Percentiles rank a stretch among this genome's conserved stretches.
Conservation (phyloP, 2,113 vertebrate species). For the Heterotilapia buettikoferi region DNA sequence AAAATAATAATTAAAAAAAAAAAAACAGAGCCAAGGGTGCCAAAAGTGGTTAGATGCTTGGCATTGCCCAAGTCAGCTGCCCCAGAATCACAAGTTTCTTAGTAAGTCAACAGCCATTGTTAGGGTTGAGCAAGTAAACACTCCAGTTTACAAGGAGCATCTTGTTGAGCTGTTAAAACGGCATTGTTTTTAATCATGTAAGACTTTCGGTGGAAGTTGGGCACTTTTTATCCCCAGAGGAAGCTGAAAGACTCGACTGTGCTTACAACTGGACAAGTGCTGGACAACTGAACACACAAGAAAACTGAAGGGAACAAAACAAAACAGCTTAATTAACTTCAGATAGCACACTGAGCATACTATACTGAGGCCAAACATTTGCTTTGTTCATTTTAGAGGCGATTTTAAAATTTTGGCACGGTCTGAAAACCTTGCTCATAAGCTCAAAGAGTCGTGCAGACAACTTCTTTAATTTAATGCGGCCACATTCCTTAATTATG, state of each 20-base stretch:
- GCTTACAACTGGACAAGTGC: background rate
- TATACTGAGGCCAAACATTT: background rate
- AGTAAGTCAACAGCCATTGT: background rate
- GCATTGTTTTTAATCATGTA: background rate
- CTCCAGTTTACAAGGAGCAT: background rate
- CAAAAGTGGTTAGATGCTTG: background rate
- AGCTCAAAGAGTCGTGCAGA: background rate
- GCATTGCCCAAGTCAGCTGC: constrained; percentile 44
- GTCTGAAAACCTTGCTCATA: background rate
- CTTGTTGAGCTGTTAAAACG: background rate
- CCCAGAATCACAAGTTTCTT: constrained; percentile 28
- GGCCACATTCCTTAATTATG: background rate
- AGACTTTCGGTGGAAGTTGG: background rate
- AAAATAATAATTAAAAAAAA: background rate
- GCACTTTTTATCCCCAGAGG: background rate
- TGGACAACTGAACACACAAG: background rate
- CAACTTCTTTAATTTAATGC: background rate
- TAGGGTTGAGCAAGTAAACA: background rate
- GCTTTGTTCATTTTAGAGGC: background rate
- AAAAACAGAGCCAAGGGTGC: background rate
- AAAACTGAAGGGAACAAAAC: background rate
- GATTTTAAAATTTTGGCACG: background rate
- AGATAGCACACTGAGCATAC: background rate
- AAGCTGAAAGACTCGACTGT: background rate
- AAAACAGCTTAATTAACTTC: background rate